phyloP scores from a whole-genome alignment of 2,888 invertebrate species.

The Drosophila peninsularis region DNA sequence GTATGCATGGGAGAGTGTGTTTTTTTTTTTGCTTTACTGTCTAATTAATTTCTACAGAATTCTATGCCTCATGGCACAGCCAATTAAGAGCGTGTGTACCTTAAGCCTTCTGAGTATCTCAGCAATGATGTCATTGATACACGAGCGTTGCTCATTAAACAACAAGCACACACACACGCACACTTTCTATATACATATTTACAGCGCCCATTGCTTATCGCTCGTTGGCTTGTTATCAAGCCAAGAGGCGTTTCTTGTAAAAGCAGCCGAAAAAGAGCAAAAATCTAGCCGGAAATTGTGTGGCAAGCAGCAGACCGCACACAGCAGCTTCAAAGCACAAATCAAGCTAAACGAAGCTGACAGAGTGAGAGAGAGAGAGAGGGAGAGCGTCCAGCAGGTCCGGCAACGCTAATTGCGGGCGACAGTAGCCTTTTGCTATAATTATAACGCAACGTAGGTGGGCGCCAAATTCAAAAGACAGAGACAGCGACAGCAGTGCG shows the following conservation, averaged over 20 bases:
- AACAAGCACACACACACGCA: constrained; percentile 1
- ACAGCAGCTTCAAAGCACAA: constrained; percentile 72
- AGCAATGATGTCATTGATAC: constrained; percentile 49
- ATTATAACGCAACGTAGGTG: constrained; percentile 76
- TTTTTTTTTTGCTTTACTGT: constrained; percentile 12
- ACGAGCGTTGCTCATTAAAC: constrained; percentile 17
- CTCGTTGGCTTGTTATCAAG: constrained; percentile 44
- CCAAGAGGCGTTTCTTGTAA: constrained; percentile 15
- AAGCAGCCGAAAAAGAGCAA: background rate
- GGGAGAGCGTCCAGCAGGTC: constrained; percentile 61
- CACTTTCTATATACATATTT: background rate
- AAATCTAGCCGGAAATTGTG: constrained; percentile 33
- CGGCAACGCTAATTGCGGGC: constrained; percentile 63
- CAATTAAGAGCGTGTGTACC: constrained; percentile 52
- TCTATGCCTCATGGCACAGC: constrained; percentile 31
- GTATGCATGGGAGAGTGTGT: no score
- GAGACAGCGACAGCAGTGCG: constrained; percentile 8
- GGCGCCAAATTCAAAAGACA: constrained; percentile 53
- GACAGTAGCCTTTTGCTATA: constrained; percentile 75
- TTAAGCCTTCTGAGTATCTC: constrained; percentile 29
- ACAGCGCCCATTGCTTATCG: constrained; percentile 49
- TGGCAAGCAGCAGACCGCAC: constrained; percentile 35
- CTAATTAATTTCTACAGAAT: constrained; percentile 55
- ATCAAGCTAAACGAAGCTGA: constrained; percentile 66
- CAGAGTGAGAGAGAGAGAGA: constrained; percentile 23